phyloP scores from a whole-genome alignment of 2,113 vertebrate genomes.

The Jaculus jaculus region DNA sequence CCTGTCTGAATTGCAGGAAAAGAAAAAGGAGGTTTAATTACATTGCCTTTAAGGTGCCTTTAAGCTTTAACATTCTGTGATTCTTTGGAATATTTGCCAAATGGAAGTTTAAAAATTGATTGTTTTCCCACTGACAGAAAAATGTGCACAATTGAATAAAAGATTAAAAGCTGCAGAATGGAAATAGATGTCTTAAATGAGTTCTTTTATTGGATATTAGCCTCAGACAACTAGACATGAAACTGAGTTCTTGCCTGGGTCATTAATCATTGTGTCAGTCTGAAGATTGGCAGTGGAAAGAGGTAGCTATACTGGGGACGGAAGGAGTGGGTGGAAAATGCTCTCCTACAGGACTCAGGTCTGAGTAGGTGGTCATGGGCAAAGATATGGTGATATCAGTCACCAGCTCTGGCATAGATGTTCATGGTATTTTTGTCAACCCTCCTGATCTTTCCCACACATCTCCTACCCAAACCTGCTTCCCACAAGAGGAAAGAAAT shows the following conservation, averaged over 20 bases:
- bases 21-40: conserved; percentile 2
- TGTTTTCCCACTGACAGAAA: conserved; percentile 68
- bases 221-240: conserved; percentile 77
- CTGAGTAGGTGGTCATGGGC: not conserved
- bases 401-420: not conserved
- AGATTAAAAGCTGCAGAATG: conserved; percentile 73
- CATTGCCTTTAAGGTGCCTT: conserved; percentile 38
- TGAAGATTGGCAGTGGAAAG: conserved; percentile 64
- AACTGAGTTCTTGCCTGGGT: conserved; percentile 77
- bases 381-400: not conserved
- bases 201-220: conserved; percentile 78
- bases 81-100: conserved; percentile 70
- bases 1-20: conserved; percentile 45
- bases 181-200: conserved; percentile 76
- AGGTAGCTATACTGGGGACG: conserved; percentile 59
- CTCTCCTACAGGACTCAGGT: not conserved
- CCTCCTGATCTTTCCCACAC: not conserved
- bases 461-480: not conserved
- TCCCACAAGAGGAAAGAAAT: not conserved
- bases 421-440: conserved; percentile 10
- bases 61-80: conserved; percentile 43
- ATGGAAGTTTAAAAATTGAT: conserved; percentile 71
- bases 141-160: conserved; percentile 71
- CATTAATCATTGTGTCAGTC: conserved; percentile 74
- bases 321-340: conserved; percentile 65